These are phyloP conservation scores for Neelides folsomi DNA, from an alignment of 2,888 invertebrate genomes.

Conservation along the genomic window DNA sequence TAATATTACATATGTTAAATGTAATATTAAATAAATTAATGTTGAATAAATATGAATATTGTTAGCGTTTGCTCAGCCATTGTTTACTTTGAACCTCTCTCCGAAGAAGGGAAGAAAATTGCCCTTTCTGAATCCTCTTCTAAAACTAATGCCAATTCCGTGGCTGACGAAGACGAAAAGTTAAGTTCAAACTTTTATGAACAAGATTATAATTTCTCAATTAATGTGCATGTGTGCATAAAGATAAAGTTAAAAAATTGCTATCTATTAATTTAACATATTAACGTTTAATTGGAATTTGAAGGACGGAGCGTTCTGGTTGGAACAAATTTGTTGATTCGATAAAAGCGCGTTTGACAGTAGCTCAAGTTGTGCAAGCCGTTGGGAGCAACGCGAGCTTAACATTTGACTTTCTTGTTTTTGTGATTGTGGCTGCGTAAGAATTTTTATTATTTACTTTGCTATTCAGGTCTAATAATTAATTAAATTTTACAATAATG, in stretches of 20 bases:
- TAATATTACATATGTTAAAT: too few species aligned
- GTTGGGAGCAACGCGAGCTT: slow-evolving; percentile 54
- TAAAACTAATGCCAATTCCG: not conserved
- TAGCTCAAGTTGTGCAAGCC: slow-evolving; percentile 56
- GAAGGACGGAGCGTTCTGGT: not conserved
- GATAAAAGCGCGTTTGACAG: slow-evolving; percentile 52
- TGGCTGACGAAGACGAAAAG: not conserved
- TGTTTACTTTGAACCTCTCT: slow-evolving; percentile 12
- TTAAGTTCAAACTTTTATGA: too few species aligned
- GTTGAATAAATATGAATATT: too few species aligned
- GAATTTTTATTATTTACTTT: slow-evolving; percentile 33
- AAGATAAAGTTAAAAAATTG: not conserved
- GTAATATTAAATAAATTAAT: too few species aligned
- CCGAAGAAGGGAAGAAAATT: not conserved
- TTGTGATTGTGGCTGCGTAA: slow-evolving; percentile 58
- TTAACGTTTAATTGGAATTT: not conserved
- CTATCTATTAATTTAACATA: not conserved
- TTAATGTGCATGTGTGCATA: not conserved
- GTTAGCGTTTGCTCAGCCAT: slow-evolving; percentile 14
- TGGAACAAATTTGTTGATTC: slow-evolving; percentile 54
- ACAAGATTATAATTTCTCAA: too few species aligned
- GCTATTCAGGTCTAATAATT: slow-evolving; percentile 7
- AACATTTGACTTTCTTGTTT: slow-evolving; percentile 61
- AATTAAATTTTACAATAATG: not conserved
- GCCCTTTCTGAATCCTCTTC: not conserved